Conservation (phyloP, 2,888 invertebrate genomes). For the Caenorhabditis panamensis region DNA sequence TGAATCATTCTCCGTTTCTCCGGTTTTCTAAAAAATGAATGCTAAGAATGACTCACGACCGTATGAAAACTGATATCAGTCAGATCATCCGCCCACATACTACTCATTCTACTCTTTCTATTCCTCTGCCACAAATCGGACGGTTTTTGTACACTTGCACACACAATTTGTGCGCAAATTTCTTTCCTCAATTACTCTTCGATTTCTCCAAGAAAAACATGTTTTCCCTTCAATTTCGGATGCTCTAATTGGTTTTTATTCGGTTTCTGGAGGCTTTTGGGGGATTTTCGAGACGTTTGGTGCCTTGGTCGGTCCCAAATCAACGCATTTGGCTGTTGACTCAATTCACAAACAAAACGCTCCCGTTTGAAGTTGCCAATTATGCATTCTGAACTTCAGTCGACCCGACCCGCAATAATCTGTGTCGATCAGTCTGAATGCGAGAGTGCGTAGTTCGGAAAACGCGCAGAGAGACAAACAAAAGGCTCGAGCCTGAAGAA, state of each 20-base stretch:
- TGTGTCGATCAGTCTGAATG: slow-evolving; percentile 20
- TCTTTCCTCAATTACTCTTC: too few species aligned
- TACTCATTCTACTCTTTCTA: slow-evolving; percentile 11
- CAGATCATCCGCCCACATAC: slow-evolving; percentile 34
- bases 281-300: not conserved
- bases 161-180: too few species aligned
- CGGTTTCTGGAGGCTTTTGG: not conserved
- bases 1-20: not conserved
- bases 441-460: slow-evolving; percentile 38
- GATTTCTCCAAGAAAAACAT: slow-evolving; percentile 18
- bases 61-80: slow-evolving; percentile 3
- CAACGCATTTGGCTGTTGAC: slow-evolving; percentile 4
- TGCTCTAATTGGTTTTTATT: slow-evolving; percentile 46
- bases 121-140: slow-evolving; percentile 18
- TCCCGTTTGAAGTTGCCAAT: slow-evolving; percentile 16
- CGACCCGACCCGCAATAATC: slow-evolving; percentile 25
- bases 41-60: not conserved
- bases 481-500: slow-evolving; percentile 27
- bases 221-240: slow-evolving; percentile 25
- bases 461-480: slow-evolving; percentile 34
- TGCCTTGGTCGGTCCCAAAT: not conserved
- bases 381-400: slow-evolving; percentile 34
- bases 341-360: not conserved
- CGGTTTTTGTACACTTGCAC: slow-evolving; percentile 17
- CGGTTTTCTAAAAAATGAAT: not conserved